phyloP scores from a whole-genome alignment of 64 coral and sea anemone genomes.

The Montipora cactus region DNA sequence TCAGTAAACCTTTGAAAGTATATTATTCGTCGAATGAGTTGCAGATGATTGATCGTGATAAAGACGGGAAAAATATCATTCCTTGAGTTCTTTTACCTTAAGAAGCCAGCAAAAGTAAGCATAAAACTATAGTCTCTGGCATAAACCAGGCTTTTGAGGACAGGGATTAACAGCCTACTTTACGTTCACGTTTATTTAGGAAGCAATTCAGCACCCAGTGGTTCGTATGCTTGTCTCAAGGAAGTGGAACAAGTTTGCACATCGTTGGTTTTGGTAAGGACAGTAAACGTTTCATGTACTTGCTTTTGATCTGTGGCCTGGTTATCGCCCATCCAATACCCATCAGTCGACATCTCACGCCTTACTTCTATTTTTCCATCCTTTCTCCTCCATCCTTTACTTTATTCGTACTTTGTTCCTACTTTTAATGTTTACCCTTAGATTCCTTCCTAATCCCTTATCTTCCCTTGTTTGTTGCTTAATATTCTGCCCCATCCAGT shows the following conservation, averaged over 20 bases:
- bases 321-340: background rate
- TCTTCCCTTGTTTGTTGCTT: background rate
- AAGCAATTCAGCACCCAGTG: conserved; percentile 85
- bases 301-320: background rate
- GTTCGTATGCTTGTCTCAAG: conserved; percentile 82
- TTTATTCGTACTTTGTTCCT: background rate
- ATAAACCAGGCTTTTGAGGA: no score
- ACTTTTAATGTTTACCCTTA: background rate
- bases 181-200: conserved; percentile 20
- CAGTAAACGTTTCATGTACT: no score
- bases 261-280: conserved; percentile 76
- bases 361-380: background rate
- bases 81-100: no score
- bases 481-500: no score
- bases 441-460: no score
- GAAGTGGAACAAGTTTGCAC: conserved; percentile 84
- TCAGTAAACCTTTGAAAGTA: no score
- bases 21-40: no score
- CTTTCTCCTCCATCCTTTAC: background rate
- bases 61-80: no score
- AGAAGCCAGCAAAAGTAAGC: no score
- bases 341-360: background rate
- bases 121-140: no score
- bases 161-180: background rate
- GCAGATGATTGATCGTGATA: no score